phyloP scores from a whole-genome alignment of 1,140 invertebrate species.

The Drosophila hydei region DNA sequence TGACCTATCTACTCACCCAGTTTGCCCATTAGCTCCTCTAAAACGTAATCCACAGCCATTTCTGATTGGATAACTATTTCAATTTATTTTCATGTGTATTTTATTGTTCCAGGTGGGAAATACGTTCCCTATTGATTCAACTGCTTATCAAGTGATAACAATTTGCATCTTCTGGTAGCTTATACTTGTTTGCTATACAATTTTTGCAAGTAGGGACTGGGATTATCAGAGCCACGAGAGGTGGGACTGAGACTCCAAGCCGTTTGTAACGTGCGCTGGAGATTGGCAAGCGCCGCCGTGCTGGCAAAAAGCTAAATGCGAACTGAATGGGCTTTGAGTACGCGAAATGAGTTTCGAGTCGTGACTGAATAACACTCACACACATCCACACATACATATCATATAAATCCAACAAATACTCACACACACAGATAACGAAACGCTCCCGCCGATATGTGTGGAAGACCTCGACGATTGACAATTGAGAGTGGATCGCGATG shows the following conservation, averaged over 20 bases:
- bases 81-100: too few species aligned
- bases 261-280: constrained; percentile 48
- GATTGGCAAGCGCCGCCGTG: constrained; percentile 65
- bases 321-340: constrained; percentile 57
- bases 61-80: constrained; percentile 16
- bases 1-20: constrained; percentile 84
- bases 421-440: constrained; percentile 49
- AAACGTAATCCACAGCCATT: constrained; percentile 87
- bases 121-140: background rate
- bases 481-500: constrained; percentile 36
- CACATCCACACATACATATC: background rate
- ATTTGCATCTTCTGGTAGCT: constrained; percentile 20
- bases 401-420: constrained; percentile 26
- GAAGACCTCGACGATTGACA: constrained; percentile 16
- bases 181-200: background rate
- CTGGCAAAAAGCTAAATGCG: constrained; percentile 72
- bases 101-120: background rate
- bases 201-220: background rate
- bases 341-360: constrained; percentile 46
- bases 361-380: constrained; percentile 57
- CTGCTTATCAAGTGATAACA: constrained; percentile 11
- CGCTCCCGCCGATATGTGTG: constrained; percentile 21
- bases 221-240: constrained; percentile 7
- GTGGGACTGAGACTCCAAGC: constrained; percentile 6
- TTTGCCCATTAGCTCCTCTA: constrained; percentile 89